Evolutionary conservation across 2,113 vertebrate genomes (phyloP).

Genomic region (Misgurnus anguillicaudatus): DNA sequence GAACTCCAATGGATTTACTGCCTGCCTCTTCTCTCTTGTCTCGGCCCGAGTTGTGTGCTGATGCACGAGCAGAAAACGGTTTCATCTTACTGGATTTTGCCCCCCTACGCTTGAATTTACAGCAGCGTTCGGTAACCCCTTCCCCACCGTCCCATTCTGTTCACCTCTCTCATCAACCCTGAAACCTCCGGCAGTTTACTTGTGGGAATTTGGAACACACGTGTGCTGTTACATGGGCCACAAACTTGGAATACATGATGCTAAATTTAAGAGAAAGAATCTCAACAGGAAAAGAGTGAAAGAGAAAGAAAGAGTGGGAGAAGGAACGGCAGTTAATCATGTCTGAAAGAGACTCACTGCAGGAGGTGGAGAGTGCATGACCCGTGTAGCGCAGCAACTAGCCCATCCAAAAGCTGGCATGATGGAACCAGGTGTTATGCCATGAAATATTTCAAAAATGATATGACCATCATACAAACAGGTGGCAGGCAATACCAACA

Average conservation of each 20-base stretch:
- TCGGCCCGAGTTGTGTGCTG: conserved; percentile 72
- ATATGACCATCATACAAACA: neutral
- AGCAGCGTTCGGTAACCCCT: conserved; percentile 60
- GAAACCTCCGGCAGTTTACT: conserved; percentile 29
- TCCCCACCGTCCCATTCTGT: conserved; percentile 28
- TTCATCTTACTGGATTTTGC: conserved; percentile 76
- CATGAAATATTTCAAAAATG: conserved; percentile 21
- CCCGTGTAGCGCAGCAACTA: conserved; percentile 74
- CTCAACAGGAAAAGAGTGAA: neutral
- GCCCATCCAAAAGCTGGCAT: conserved; percentile 51
- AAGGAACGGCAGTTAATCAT: conserved; percentile 54
- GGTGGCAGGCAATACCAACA: too few relatives aligned
- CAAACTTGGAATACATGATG: conserved; percentile 32
- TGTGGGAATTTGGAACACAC: conserved; percentile 26
- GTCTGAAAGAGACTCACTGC: conserved; percentile 45
- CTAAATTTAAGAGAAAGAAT: conserved; percentile 4
- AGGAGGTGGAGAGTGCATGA: conserved; percentile 57
- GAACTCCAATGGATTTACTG: conserved; percentile 80
- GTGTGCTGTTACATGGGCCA: conserved; percentile 31
- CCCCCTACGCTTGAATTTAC: conserved; percentile 74
- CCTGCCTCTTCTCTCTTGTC: conserved; percentile 81
- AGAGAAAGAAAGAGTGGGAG: conserved; percentile 54
- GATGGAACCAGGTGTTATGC: conserved; percentile 54
- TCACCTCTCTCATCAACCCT: conserved; percentile 25
- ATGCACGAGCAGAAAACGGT: conserved; percentile 70